These are phyloP conservation scores for Menura novaehollandiae DNA, from an alignment of 2,113 vertebrate genomes.

Conservation along the genomic window DNA sequence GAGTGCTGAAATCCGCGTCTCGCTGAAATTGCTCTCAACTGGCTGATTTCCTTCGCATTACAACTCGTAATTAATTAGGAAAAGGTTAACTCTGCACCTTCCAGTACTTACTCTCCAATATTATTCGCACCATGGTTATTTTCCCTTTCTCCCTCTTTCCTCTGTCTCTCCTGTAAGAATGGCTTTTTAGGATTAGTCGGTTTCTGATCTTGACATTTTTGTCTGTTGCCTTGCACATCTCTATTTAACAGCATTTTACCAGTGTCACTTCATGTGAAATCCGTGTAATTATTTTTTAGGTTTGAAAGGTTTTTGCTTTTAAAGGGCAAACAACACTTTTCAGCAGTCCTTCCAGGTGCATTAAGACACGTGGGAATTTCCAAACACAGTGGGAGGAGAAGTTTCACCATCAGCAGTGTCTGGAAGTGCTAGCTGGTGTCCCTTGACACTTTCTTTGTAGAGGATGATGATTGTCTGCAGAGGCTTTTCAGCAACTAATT, in stretches of 20 bases:
- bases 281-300: not conserved
- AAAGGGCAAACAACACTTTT: not conserved
- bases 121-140: not conserved
- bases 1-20: not conserved
- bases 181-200: not conserved
- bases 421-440: not conserved
- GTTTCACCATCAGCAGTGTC: not conserved
- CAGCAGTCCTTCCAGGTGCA: not conserved
- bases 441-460: not conserved
- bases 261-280: not conserved
- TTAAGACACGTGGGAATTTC: not conserved
- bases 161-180: not conserved
- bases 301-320: conserved; percentile 28
- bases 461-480: not conserved
- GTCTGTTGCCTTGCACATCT: not conserved
- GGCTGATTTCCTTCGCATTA: not conserved
- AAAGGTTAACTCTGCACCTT: not conserved
- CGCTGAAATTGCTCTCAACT: not conserved
- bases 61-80: not conserved
- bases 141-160: not conserved
- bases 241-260: not conserved
- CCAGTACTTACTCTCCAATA: not conserved
- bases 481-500: not conserved
- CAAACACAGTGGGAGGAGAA: not conserved
- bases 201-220: not conserved